Evolutionary conservation across 1,140 invertebrate species (phyloP), one percentile per base, ranked within the genome.

Genomic region (Eubasilissa regina): DNA sequence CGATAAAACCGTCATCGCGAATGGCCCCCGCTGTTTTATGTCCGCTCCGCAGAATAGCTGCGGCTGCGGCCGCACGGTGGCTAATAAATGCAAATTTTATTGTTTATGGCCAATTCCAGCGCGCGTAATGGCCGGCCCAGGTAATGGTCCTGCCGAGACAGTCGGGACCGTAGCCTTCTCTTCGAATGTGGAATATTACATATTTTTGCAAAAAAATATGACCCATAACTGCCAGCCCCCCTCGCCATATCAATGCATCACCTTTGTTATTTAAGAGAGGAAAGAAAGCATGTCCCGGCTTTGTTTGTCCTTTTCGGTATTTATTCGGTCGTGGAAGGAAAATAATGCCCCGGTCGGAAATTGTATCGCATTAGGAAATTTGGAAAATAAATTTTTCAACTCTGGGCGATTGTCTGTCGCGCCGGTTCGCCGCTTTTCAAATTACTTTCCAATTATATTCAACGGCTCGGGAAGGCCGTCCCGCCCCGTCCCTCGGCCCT

Each of bases 31-130:
- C 64, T 70, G 73, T 72, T 80, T 77, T 77, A 80, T 53, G 51
- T 68, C 62, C 79, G 35, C 76, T 80, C 75, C 75, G 75, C 45
- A 68, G 53, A 58, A 58, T 19, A 10, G 53, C 53, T 15, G 53
- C 17, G 51, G 45, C 74, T 75, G 80, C 56, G 80, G 64, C 68
- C 78, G 70, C 74, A 75, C 66, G 70, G 78, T 45, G 77, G 78
- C 56, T 82, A 82, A 82, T 82, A 82, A 82, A 82, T 82, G 81
- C 81, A 79, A 82, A 82, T 82, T 82, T 82, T 77, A 77, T 82
- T 78, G 70, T 81, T 81, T 82, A 82, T 82, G 81, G 77, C 43
- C 77, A 74, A 82, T 82, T 82, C 77, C 75, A 76, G 58, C 70
- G 74, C 78, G 60, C 64, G 53, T 77, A 60, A 79, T 53, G 78